Evolutionary conservation across 2,113 vertebrate species (phyloP).

Genomic region (Podarcis raffonei): DNA sequence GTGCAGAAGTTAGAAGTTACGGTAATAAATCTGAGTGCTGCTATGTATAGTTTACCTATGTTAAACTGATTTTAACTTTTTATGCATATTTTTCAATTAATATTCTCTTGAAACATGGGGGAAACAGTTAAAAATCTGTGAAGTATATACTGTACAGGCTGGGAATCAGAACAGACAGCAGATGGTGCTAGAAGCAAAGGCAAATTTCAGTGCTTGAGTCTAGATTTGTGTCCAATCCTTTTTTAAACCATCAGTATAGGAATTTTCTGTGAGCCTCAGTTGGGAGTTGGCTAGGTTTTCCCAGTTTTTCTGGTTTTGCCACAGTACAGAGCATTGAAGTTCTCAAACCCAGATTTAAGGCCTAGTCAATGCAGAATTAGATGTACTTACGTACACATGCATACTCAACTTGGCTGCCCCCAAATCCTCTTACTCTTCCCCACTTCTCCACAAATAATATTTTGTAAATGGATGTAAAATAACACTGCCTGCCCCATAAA

Average conservation of each 20-base stretch:
- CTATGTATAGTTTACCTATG: neutral
- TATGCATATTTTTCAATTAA: neutral
- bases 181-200: conserved; percentile 1
- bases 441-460: neutral
- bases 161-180: neutral
- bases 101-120: neutral
- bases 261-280: neutral
- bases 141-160: neutral
- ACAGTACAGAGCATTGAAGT: neutral
- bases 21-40: neutral
- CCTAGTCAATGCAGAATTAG: neutral
- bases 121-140: neutral
- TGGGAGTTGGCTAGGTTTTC: neutral
- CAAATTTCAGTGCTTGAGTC: neutral
- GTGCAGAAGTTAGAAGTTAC: neutral
- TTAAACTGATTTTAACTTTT: neutral
- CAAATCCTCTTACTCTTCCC: neutral
- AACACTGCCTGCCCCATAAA: neutral
- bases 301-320: neutral
- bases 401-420: neutral
- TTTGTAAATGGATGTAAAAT: neutral
- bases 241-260: neutral
- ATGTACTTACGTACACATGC: neutral
- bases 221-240: neutral
- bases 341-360: neutral